Percentiles rank a stretch among this genome's conserved stretches.
These are phyloP conservation scores for Eulimnadia texana DNA, from an alignment of 1,140 invertebrate genomes.

Conservation along the genomic window DNA sequence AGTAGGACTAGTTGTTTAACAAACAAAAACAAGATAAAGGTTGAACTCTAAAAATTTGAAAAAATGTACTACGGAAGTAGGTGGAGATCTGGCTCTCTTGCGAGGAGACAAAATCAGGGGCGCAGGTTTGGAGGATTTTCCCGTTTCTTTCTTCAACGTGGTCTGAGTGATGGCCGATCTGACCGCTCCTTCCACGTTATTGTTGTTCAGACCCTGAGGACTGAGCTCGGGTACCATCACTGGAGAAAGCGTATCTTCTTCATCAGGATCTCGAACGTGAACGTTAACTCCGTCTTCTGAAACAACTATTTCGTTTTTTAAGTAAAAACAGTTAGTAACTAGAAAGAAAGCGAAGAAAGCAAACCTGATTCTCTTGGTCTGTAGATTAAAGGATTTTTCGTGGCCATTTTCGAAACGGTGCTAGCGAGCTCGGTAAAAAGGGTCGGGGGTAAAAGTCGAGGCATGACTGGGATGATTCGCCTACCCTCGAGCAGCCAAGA, in stretches of 20 bases:
- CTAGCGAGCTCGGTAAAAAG: slow-evolving; percentile 73
- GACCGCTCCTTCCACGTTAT: slow-evolving; percentile 5
- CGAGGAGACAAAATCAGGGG: no score
- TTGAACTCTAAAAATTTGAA: no score
- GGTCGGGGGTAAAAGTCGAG: slow-evolving; percentile 62
- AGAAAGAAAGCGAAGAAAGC: not conserved
- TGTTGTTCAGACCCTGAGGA: slow-evolving; percentile 5
- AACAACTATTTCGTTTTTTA: not conserved
- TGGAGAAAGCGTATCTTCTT: slow-evolving; percentile 6
- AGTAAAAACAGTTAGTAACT: no score
- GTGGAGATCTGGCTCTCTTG: no score
- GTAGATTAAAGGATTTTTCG: slow-evolving; percentile 31
- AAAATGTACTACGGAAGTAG: no score
- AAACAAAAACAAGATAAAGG: no score
- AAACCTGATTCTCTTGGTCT: not conserved
- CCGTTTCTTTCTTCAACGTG: not conserved
- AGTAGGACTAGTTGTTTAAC: no score
- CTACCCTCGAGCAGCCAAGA: slow-evolving; percentile 78
- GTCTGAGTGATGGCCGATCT: no score
- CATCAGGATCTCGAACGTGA: slow-evolving; percentile 9
- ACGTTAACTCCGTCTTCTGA: not conserved
- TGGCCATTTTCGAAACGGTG: slow-evolving; percentile 36
- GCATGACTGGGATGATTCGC: slow-evolving; percentile 60
- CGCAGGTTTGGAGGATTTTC: not conserved
- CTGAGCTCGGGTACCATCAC: slow-evolving; percentile 6